Percentiles rank a stretch among this genome's conserved stretches.
phyloP scores from a whole-genome alignment of 2,888 invertebrate genomes.

The Pteria penguin region DNA sequence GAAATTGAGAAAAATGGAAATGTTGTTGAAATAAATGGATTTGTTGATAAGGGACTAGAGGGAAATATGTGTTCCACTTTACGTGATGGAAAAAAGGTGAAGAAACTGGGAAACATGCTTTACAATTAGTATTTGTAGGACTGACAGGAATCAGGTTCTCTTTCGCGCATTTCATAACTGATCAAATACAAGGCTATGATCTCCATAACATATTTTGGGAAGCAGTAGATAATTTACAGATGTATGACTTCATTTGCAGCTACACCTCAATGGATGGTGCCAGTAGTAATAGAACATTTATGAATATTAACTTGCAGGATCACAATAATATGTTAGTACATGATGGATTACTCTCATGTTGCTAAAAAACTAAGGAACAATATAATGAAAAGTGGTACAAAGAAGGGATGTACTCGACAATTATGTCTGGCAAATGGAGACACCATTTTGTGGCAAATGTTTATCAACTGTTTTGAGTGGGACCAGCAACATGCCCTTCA shows the following conservation, averaged over 20 bases:
- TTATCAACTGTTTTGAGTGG: neutral
- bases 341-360: slow-evolving; percentile 28
- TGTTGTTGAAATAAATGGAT: slow-evolving; percentile 33
- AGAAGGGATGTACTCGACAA: slow-evolving; percentile 10
- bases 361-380: slow-evolving; percentile 32
- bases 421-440: neutral
- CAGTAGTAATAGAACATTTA: slow-evolving; percentile 40
- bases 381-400: slow-evolving; percentile 3
- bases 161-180: slow-evolving; percentile 39
- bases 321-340: neutral
- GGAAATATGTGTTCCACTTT: slow-evolving; percentile 35
- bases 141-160: slow-evolving; percentile 50
- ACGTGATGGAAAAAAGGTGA: slow-evolving; percentile 39
- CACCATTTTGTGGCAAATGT: slow-evolving; percentile 3
- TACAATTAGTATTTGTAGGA: slow-evolving; percentile 48
- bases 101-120: slow-evolving; percentile 45
- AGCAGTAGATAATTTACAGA: slow-evolving; percentile 26
- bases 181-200: slow-evolving; percentile 38
- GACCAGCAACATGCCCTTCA: slow-evolving; percentile 7
- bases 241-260: slow-evolving; percentile 33
- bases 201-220: slow-evolving; percentile 39
- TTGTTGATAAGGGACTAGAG: slow-evolving; percentile 42
- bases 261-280: slow-evolving; percentile 48
- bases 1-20: slow-evolving; percentile 45
- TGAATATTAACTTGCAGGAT: slow-evolving; percentile 25